A percentile compares a stretch with the other conserved stretches of the same genome.
phyloP scores from a whole-genome alignment of 2,113 vertebrate species.

The Pungitius pungitius region DNA sequence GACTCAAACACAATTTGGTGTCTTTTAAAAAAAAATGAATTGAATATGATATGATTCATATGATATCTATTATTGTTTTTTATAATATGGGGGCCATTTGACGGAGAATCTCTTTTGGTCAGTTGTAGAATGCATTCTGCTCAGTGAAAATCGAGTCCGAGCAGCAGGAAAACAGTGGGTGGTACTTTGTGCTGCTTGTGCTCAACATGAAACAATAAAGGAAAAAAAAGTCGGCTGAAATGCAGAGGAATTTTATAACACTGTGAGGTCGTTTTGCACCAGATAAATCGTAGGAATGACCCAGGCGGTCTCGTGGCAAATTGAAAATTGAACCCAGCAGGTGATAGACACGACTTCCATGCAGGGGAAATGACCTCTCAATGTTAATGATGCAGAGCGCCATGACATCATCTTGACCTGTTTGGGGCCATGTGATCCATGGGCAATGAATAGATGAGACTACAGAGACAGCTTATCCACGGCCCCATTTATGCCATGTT shows the following conservation, averaged over 20 bases:
- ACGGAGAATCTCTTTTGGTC: not conserved
- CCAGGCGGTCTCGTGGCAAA: constrained; percentile 58
- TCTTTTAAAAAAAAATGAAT: no score
- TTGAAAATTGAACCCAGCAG: constrained; percentile 61
- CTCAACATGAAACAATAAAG: constrained; percentile 31
- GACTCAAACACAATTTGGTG: not conserved
- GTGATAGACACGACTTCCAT: constrained; percentile 57
- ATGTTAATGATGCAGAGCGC: constrained; percentile 64
- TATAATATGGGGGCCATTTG: not conserved
- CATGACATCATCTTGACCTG: constrained; percentile 60
- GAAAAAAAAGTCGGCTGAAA: constrained; percentile 41
- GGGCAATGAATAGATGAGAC: constrained; percentile 39
- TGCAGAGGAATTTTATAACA: constrained; percentile 45
- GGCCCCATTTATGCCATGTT: constrained; percentile 49
- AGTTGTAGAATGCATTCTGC: not conserved
- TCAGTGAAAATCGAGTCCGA: constrained; percentile 11
- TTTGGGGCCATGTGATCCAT: constrained; percentile 40
- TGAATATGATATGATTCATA: no score
- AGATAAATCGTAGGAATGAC: constrained; percentile 59
- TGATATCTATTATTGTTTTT: not conserved
- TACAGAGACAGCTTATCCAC: constrained; percentile 37
- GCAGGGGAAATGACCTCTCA: constrained; percentile 66
- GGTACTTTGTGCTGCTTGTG: constrained; percentile 7
- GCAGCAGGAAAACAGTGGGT: not conserved
- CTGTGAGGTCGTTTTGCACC: constrained; percentile 18